These are phyloP conservation scores for Catonia carolina DNA, from an alignment of 2,888 invertebrate genomes.

Conservation along the genomic window DNA sequence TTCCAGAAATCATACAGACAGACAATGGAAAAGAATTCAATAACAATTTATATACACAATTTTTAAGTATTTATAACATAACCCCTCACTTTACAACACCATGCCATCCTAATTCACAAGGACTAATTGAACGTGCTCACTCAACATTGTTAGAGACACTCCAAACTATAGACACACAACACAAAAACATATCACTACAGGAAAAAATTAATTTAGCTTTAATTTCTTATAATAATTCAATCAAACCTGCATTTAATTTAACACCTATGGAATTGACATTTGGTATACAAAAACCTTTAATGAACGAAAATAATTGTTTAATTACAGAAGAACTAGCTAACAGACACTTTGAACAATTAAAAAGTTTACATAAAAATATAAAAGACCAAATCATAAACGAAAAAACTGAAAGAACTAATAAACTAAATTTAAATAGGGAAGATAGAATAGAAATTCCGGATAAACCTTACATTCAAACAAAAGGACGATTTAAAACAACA, in stretches of 20 bases:
- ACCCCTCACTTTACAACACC: background rate
- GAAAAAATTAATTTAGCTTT: background rate
- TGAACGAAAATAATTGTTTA: background rate
- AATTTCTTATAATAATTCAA: background rate
- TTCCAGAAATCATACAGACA: no score
- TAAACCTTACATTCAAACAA: background rate
- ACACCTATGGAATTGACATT: background rate
- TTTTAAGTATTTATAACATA: no score
- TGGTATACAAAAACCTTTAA: background rate
- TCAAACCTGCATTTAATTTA: background rate
- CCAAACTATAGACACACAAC: background rate
- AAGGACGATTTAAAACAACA: no score
- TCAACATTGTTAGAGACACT: background rate
- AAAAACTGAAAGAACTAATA: no score
- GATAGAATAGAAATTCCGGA: background rate
- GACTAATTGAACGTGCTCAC: background rate
- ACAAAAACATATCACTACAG: background rate
- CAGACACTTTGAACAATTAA: background rate
- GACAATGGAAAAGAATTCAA: no score
- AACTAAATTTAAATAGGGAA: background rate
- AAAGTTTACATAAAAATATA: background rate
- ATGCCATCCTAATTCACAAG: background rate
- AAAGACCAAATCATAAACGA: background rate
- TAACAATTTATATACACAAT: no score
- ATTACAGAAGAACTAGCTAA: no score